Conservation (phyloP, 2,888 invertebrate genomes). For the Ganaspis brasiliensis region DNA sequence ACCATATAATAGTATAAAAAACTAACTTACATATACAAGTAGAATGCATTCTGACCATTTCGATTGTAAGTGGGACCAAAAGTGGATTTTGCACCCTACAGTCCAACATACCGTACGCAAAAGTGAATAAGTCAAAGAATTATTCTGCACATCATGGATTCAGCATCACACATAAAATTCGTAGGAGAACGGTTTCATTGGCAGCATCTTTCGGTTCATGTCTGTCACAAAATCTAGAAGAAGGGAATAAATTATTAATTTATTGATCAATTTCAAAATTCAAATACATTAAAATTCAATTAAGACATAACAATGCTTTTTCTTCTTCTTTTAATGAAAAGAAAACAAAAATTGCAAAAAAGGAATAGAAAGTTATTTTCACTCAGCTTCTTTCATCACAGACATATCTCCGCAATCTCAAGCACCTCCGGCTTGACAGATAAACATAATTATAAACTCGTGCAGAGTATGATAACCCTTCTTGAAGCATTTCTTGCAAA, state of each 20-base stretch:
- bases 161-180: slow-evolving; percentile 95
- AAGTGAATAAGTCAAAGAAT: slow-evolving; percentile 91
- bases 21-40: no score
- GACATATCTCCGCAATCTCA: slow-evolving; percentile 99
- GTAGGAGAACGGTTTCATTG: slow-evolving; percentile 88
- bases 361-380: slow-evolving; percentile 72
- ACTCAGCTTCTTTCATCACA: slow-evolving; percentile 98
- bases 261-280: no score
- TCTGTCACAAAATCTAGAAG: no score
- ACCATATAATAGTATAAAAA: no score
- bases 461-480: slow-evolving; percentile 98
- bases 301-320: no score
- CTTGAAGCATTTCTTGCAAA: slow-evolving; percentile 98
- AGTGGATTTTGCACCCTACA: no score
- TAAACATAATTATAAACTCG: slow-evolving; percentile 99
- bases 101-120: no score
- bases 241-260: slow-evolving; percentile 78
- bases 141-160: slow-evolving; percentile 96
- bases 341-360: slow-evolving; percentile 10
- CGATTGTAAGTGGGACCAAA: no score
- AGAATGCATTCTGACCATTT: no score
- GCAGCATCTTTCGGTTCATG: slow-evolving; percentile 93
- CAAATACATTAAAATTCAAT: no score
- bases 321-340: no score
- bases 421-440: slow-evolving; percentile 98